phyloP scores from a whole-genome alignment of 1,140 invertebrate species.

The Eurytemora carolleeae region DNA sequence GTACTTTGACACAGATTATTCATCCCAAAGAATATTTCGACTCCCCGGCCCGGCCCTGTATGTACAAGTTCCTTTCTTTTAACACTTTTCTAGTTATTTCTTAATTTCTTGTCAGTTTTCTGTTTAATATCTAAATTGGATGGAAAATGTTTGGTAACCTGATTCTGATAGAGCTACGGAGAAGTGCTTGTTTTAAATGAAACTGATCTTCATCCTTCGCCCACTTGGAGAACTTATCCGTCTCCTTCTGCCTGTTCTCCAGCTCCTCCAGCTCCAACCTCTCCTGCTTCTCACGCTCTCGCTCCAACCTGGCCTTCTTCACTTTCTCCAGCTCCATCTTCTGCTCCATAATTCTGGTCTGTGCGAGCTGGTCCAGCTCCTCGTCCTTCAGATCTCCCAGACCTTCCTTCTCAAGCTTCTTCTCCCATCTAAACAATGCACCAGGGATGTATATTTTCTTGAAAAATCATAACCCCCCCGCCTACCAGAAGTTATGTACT shows the following conservation, averaged over 20 bases:
- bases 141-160: too few relatives aligned
- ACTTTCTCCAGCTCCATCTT: conserved; percentile 70
- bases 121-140: too few relatives aligned
- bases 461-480: too few relatives aligned
- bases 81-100: too few relatives aligned
- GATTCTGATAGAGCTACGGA: conserved; percentile 80
- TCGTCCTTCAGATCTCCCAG: conserved; percentile 52
- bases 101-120: too few relatives aligned
- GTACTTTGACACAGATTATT: too few relatives aligned
- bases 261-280: conserved; percentile 71
- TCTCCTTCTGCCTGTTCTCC: conserved; percentile 76
- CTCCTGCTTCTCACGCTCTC: conserved; percentile 68
- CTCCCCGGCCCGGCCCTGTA: too few relatives aligned
- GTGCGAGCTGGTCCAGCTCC: conserved; percentile 61
- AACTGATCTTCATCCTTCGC: conserved; percentile 82
- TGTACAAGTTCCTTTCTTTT: too few relatives aligned
- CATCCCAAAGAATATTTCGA: too few relatives aligned
- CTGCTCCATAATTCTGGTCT: conserved; percentile 74
- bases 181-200: conserved; percentile 62
- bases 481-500: too few relatives aligned
- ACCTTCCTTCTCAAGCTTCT: conserved; percentile 89
- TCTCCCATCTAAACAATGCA: conserved; percentile 92
- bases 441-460: too few relatives aligned
- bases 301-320: conserved; percentile 66
- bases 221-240: conserved; percentile 84